phyloP scores from a whole-genome alignment of 2,113 vertebrate genomes.

The Bufo bufo region DNA sequence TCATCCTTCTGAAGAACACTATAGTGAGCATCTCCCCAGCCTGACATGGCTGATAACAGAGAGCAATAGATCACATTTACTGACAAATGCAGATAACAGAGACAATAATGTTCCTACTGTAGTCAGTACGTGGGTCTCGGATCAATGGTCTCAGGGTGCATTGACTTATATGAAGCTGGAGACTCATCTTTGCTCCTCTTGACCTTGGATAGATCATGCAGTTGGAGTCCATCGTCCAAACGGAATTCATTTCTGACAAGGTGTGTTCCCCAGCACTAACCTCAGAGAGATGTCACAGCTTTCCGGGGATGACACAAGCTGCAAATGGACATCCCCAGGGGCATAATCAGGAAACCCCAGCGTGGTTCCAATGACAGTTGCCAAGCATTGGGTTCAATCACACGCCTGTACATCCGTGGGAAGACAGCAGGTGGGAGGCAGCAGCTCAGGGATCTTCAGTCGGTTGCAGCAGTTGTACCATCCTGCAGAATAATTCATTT shows the following conservation, averaged over 20 bases:
- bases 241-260: neutral
- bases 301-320: conserved; percentile 16
- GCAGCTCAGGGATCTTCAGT: no score
- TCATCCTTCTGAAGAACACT: neutral
- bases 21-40: neutral
- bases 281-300: conserved; percentile 5
- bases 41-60: neutral
- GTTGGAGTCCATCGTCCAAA: neutral
- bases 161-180: neutral
- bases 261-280: conserved; percentile 25
- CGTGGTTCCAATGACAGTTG: neutral
- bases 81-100: neutral
- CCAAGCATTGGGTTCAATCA: neutral
- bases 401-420: neutral
- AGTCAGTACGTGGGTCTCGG: neutral
- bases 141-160: neutral
- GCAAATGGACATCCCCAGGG: neutral
- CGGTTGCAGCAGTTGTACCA: conserved; percentile 43
- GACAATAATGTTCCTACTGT: neutral
- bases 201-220: neutral
- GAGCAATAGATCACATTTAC: neutral
- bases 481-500: conserved; percentile 51
- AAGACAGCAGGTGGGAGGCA: neutral
- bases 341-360: conserved; percentile 25
- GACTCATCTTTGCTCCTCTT: conserved; percentile 1